Conservation (phyloP, 2,113 vertebrate genomes). For the Gorilla gorilla region DNA sequence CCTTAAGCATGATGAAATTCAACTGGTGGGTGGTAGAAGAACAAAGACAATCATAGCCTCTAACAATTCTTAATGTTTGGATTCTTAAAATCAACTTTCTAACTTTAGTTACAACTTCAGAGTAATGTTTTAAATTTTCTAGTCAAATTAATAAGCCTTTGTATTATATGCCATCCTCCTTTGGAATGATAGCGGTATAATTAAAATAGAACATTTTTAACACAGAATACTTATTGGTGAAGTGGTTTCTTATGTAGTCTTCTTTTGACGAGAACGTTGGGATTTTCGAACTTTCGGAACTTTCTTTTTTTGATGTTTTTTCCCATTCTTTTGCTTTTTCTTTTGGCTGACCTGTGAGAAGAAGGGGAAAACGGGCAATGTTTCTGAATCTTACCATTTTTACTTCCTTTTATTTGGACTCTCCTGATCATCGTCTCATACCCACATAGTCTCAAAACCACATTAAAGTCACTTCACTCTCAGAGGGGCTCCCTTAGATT, state of each 20-base stretch:
- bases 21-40: background rate
- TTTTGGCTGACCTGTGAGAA: constrained; percentile 50
- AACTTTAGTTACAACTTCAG: constrained; percentile 27
- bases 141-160: background rate
- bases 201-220: background rate
- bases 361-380: background rate
- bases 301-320: constrained; percentile 44
- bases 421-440: background rate
- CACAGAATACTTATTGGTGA: background rate
- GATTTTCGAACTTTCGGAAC: background rate
- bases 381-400: background rate
- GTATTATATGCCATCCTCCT: background rate
- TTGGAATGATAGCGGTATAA: background rate
- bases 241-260: constrained; percentile 6
- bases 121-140: constrained; percentile 1
- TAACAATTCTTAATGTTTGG: constrained; percentile 14
- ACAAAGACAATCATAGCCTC: background rate
- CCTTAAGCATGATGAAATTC: background rate
- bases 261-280: background rate
- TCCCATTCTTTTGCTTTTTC: constrained; percentile 52
- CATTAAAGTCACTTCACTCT: background rate
- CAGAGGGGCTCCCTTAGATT: background rate
- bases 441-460: background rate
- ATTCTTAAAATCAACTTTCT: constrained; percentile 30
- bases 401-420: background rate